Evolutionary conservation across 2,797 vertebrate species (phyloP).

Genomic region (Loriculus beryllinus): DNA sequence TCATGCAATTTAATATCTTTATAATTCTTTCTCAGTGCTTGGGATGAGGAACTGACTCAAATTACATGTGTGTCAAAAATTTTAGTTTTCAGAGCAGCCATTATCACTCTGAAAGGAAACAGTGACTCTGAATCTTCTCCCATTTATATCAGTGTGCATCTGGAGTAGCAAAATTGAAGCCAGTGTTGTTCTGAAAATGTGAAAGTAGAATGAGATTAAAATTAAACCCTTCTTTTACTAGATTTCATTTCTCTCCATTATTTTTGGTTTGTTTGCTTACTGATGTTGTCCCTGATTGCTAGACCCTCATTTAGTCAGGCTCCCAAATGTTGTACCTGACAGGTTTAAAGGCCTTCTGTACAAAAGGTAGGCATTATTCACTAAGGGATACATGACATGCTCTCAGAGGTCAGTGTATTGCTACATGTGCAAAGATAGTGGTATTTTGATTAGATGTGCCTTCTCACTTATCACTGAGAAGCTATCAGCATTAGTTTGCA

Average conservation of each 20-base stretch:
- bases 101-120: slow-evolving; percentile 25
- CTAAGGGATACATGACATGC: not conserved
- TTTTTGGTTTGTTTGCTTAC: not conserved
- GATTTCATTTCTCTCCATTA: not conserved
- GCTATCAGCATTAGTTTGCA: not conserved
- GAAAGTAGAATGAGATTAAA: slow-evolving; percentile 20
- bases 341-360: not conserved
- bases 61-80: not conserved
- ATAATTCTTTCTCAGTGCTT: not conserved
- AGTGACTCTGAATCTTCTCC: not conserved
- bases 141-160: slow-evolving; percentile 4
- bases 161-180: slow-evolving; percentile 29
- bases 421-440: not conserved
- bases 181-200: not conserved
- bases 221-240: not conserved
- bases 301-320: not conserved
- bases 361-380: not conserved
- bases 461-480: not conserved
- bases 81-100: not conserved
- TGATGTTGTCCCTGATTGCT: not conserved
- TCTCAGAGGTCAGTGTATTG: not conserved
- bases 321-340: not conserved
- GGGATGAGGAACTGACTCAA: not conserved
- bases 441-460: not conserved
- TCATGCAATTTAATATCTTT: slow-evolving; percentile 28